Conservation (phyloP, 1,140 invertebrate species). For the Lepidostoma basale region DNA sequence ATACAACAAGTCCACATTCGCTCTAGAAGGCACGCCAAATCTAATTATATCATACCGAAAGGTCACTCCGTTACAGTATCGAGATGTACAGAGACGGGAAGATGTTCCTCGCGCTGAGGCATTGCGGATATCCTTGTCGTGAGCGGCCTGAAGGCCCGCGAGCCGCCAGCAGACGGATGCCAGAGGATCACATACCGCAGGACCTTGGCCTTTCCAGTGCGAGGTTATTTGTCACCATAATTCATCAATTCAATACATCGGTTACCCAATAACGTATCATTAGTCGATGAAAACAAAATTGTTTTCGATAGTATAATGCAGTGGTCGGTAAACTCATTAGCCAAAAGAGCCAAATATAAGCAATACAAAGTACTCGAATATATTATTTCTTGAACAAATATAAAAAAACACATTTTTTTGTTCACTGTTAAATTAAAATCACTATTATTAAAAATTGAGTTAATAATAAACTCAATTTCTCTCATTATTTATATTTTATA, state of each 20-base stretch:
- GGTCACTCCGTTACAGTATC: background rate
- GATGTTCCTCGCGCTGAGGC: conserved; percentile 12
- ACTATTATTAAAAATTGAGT: too few relatives aligned
- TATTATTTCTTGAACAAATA: too few relatives aligned
- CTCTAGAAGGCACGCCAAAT: background rate
- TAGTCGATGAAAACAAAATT: background rate
- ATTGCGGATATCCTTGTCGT: conserved; percentile 11
- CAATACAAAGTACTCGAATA: too few relatives aligned
- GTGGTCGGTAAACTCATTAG: too few relatives aligned
- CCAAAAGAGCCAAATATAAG: too few relatives aligned
- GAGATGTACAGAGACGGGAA: too few relatives aligned
- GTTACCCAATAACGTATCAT: background rate
- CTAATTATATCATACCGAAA: background rate
- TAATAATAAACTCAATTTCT: too few relatives aligned
- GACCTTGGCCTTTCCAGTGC: background rate
- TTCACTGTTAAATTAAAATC: too few relatives aligned
- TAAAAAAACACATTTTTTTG: too few relatives aligned
- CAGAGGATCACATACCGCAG: background rate
- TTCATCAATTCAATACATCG: background rate
- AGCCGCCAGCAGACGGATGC: conserved; percentile 3
- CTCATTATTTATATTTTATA: too few relatives aligned
- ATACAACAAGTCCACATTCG: too few relatives aligned
- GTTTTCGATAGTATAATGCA: background rate
- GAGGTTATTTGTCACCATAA: conserved; percentile 21
- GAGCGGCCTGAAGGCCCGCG: background rate